Evolutionary conservation across 30 jellyfish, hydroid and myxozoan genomes (phyloP).

Genomic region (Catostylus mosaicus): DNA sequence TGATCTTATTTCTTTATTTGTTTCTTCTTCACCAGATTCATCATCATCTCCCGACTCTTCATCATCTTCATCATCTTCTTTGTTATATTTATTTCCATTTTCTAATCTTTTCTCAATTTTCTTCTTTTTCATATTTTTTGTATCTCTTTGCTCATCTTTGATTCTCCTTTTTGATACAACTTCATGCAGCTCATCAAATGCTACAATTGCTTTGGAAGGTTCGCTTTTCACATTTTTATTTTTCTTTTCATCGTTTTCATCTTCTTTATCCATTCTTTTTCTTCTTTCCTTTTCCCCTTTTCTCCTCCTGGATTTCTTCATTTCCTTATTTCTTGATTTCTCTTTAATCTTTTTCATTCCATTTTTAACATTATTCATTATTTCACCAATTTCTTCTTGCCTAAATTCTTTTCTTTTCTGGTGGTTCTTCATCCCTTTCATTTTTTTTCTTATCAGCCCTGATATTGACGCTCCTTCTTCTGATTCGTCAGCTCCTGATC

Average conservation of each 20-base stretch:
- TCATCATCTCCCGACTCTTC: constrained; percentile 60
- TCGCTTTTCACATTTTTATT: not conserved
- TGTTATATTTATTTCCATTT: not conserved
- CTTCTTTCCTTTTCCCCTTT: constrained; percentile 7
- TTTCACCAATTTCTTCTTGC: constrained; percentile 48
- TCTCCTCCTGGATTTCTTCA: constrained; percentile 16
- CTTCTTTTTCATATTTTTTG: constrained; percentile 18
- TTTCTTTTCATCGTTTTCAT: not conserved
- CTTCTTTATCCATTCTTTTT: constrained; percentile 11
- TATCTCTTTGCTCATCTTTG: not conserved
- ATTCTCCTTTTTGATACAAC: constrained; percentile 44
- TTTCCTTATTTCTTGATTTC: not conserved
- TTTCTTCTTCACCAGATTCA: constrained; percentile 59
- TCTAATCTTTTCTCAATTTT: not conserved
- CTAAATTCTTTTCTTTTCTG: not conserved
- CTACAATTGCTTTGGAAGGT: constrained; percentile 59
- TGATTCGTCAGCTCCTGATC: constrained; percentile 24
- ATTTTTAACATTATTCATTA: not conserved
- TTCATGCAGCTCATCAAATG: constrained; percentile 96
- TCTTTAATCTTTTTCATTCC: constrained; percentile 12
- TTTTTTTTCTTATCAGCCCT: not conserved
- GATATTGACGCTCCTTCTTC: not conserved
- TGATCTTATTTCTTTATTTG: constrained; percentile 26
- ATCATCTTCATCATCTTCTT: constrained; percentile 37
- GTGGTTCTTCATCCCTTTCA: not conserved